Evolutionary conservation across 2,888 invertebrate species (phyloP), one percentile per base, ranked within the genome.

Genomic region (Isoperla grammatica): DNA sequence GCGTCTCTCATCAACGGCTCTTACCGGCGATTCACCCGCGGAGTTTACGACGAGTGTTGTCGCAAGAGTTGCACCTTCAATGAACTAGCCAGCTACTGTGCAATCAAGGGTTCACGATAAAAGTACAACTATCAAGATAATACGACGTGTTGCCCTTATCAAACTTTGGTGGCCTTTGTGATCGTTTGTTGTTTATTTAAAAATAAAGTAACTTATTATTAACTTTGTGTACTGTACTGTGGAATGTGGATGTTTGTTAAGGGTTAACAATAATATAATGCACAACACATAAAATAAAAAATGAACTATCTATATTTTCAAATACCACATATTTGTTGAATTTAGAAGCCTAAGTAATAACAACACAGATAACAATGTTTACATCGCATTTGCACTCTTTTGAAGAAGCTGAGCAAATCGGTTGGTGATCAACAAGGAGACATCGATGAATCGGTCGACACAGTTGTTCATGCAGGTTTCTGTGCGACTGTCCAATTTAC

Each of bases 401-500:
- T 93, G 90, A 43, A 94, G 74, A 71, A 90, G 78, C 70, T 92
- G 90, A 12, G 91, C 88, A 75, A 95, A 95, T 74, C 95, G 81
- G 71, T 88, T 90, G 1, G 95, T 91, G 55, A 96, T 88, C 50
- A 91, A 78, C 57, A 95, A 74, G 0, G 95, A 93, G 2, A 93
- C 90, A 75, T 96, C 95, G 65, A 96, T 92, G 72, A 96, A 96
- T 69, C 96, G 81, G 70, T 95, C 92, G 0, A 95, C 95, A 75
- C 96, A 96, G 73, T 96, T 96, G 13, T 83, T 83, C 57, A 97
- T 78, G 70, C 96, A 96, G 0, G 89, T 88, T 76, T 96, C 95
- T 1, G 94, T 92, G 68, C 85, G 83, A 59, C 87, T 86, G 72
- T 95, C 95, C 65, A 96, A 74, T 76, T 93, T 95, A 48, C 85